Evolutionary conservation across 2,888 invertebrate species (phyloP).

Genomic region (Mesorhabditis sp.): DNA sequence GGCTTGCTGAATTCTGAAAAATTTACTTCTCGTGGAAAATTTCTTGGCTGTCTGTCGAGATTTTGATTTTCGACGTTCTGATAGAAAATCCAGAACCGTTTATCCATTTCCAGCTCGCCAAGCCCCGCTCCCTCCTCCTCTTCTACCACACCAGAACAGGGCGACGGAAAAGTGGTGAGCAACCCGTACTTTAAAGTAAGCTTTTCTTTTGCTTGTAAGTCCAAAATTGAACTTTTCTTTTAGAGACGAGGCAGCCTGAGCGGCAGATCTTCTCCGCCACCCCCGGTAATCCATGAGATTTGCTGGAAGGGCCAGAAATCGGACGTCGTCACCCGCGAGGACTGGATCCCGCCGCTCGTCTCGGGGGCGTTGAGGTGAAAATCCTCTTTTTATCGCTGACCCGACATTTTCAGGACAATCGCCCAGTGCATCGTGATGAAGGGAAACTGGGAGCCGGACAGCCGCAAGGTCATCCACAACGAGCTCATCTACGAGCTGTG

Average conservation of each 20-base stretch:
- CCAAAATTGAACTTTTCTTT: background rate
- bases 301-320: constrained; percentile 1
- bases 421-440: constrained; percentile 37
- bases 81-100: no score
- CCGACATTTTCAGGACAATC: constrained; percentile 30
- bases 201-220: background rate
- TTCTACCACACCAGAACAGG: no score
- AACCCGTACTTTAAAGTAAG: no score
- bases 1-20: no score
- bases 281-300: constrained; percentile 11
- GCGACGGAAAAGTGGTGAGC: no score
- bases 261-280: constrained; percentile 1
- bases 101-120: no score
- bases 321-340: constrained; percentile 14
- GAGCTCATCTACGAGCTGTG: constrained; percentile 26
- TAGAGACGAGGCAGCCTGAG: background rate
- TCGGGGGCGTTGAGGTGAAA: constrained; percentile 19
- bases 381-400: background rate
- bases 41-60: no score
- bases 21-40: no score
- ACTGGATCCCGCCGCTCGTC: constrained; percentile 27
- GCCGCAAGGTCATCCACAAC: constrained; percentile 17
- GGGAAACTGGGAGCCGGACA: constrained; percentile 25
- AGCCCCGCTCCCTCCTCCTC: no score
- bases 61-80: no score